Evolutionary conservation across 2,113 vertebrate genomes (phyloP).

Genomic region (Saccopteryx leptura): DNA sequence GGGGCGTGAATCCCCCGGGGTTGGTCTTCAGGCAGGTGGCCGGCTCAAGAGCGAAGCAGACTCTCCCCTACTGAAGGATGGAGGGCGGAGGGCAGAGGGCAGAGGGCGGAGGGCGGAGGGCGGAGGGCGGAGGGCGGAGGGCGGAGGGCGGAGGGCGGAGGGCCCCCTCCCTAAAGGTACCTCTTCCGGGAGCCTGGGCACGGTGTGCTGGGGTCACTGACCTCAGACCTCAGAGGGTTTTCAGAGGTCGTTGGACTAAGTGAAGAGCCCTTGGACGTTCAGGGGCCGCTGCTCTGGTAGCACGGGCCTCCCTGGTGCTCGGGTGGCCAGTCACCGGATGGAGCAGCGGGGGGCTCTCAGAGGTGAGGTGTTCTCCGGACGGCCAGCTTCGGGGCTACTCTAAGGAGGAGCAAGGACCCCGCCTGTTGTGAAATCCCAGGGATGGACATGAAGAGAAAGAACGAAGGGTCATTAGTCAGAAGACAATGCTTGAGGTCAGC

Average conservation of each 20-base stretch:
- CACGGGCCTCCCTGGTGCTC: not conserved
- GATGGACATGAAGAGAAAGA: not conserved
- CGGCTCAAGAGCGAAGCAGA: not conserved
- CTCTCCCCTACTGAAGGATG: constrained; percentile 40
- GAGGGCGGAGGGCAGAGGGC: not conserved
- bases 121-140: not conserved
- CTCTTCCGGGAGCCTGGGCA: not conserved
- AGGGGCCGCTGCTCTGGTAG: not conserved
- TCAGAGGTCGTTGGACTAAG: not conserved
- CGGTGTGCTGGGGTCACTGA: constrained; percentile 43
- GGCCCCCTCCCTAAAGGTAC: not conserved
- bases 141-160: not conserved
- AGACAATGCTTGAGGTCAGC: not conserved
- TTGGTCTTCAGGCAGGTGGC: not conserved
- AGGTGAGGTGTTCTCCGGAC: not conserved
- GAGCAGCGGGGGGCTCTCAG: not conserved
- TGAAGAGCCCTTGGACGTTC: constrained; percentile 15
- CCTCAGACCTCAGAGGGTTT: constrained; percentile 45
- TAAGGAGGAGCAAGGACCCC: not conserved
- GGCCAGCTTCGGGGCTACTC: not conserved
- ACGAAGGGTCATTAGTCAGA: constrained; percentile 49
- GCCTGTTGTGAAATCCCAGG: not conserved
- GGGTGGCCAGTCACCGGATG: not conserved
- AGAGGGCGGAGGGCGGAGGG: not conserved
- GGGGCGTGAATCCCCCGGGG: not conserved